Conservation (phyloP, 2,797 vertebrate species). For the Chloroceryle amazona region DNA sequence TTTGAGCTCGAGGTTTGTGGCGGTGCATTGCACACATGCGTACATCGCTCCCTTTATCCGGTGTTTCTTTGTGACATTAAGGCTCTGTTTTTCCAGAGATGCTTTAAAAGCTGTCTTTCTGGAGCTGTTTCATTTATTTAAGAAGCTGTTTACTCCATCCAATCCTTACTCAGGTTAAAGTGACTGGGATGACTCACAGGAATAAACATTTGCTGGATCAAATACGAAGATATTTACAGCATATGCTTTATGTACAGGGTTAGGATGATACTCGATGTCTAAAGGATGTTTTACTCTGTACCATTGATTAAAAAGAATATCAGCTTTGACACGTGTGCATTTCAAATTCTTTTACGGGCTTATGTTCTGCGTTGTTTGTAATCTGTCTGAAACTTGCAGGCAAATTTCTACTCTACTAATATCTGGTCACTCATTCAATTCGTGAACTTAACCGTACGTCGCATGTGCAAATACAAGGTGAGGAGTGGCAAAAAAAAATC, state of each 20-base stretch:
- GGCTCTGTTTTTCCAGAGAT: not conserved
- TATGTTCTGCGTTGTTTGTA: not conserved
- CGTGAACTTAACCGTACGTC: not conserved
- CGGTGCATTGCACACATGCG: accelerated
- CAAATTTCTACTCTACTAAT: not conserved
- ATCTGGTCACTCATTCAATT: not conserved
- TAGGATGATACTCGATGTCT: not conserved
- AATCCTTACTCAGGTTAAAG: slow-evolving; percentile 24
- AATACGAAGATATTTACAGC: slow-evolving; percentile 60
- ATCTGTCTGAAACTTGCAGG: not conserved
- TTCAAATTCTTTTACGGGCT: not conserved
- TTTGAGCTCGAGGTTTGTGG: not conserved
- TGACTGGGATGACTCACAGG: slow-evolving; percentile 37
- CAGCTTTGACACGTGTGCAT: not conserved
- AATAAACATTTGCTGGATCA: slow-evolving; percentile 44
- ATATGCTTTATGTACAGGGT: not conserved
- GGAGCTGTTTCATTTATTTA: not conserved
- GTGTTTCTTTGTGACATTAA: not conserved
- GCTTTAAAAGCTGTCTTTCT: not conserved
- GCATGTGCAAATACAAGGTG: not conserved
- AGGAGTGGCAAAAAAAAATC: not conserved
- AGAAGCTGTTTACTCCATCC: not conserved
- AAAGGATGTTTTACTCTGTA: not conserved
- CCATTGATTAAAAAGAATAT: not conserved
- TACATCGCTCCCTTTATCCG: not conserved